Conservation (phyloP, 2,888 invertebrate genomes). For the Drymonia ruficornis region DNA sequence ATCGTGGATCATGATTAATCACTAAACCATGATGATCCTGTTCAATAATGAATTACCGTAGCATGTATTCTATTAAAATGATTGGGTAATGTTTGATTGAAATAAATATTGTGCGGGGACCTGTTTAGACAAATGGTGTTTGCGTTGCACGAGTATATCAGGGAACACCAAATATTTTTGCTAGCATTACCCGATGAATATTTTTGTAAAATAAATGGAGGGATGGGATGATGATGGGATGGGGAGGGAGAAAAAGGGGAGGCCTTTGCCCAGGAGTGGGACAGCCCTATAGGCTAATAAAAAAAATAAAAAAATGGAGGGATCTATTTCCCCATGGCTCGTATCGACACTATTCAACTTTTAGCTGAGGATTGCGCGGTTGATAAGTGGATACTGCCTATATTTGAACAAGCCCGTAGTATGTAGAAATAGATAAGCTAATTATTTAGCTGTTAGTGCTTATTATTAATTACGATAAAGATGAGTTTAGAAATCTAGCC, state of each 20-base stretch:
- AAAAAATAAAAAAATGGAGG: too few species aligned
- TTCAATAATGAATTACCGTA: conserved; percentile 12
- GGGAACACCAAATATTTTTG: too few species aligned
- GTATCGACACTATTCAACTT: background rate
- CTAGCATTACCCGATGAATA: too few species aligned
- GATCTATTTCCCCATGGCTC: too few species aligned
- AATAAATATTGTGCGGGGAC: background rate
- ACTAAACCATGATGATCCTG: conserved; percentile 24
- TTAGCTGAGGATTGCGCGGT: background rate
- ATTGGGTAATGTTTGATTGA: conserved; percentile 5
- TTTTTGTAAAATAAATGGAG: too few species aligned
- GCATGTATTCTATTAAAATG: background rate
- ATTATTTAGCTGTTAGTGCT: conserved; percentile 2
- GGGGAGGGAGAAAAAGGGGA: too few species aligned
- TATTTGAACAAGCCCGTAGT: background rate
- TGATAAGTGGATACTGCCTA: background rate
- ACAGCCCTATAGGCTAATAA: too few species aligned
- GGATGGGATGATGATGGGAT: too few species aligned
- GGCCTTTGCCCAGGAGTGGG: too few species aligned
- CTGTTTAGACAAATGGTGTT: background rate
- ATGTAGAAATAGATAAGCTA: conserved; percentile 1
- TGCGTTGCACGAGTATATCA: too few species aligned
- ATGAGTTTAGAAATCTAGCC: conserved; percentile 1
- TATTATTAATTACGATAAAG: background rate
- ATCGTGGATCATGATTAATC: conserved; percentile 12